Base-by-base conservation (phyloP, 2,797 vertebrate species). In the Sebastolobus alascanus region DNA sequence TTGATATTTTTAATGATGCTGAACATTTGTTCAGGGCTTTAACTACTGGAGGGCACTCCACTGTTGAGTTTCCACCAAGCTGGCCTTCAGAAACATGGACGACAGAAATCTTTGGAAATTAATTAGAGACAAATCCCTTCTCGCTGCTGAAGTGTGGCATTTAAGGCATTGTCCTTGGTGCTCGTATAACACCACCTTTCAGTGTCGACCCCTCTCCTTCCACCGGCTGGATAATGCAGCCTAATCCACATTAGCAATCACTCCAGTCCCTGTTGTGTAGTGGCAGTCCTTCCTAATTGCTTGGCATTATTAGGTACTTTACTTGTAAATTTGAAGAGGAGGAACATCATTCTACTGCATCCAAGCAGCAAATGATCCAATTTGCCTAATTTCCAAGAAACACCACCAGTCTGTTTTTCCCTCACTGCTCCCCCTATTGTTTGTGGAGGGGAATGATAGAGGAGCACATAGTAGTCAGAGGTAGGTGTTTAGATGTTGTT, bases 351-450 rank as follows among this genome's bases (percentile, higher is more conserved):
- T 95, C 94, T 94, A 94, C 94, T 93, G 94, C 94, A 96, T 93
- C 95, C 94, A 96, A 95, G 95, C 95, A 95, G 94, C 94, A 96
- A 96, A 96, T 96, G 85, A 96, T 95, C 95, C 92, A 94, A 95
- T 96, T 96, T 95, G 91, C 93, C 93, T 95, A 94, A 94, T 95
- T 94, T 95, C 92, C 87, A 88, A 93, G 90, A 92, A 94, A 92
- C 85, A 87, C 89, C 86, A 83, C 58, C 75, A 66, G 82, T 82
- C 67, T 78, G 56, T 78, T 88, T 79, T 43, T 37, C 61, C 73
- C 82, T 73, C 63, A 73, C 67, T 85, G 83, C 86, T 92, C 87
- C 89, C 87, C 84, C 91, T 84, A 73, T 91, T 90, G 92, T 91
- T 87, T 78, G 75, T 20, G 11, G 77, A 63, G 59, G 70, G 75